Evolutionary conservation across 1,140 invertebrate species (phyloP), one percentile per base, ranked within the genome.

Genomic region (Zaprionus tsacasi): DNA sequence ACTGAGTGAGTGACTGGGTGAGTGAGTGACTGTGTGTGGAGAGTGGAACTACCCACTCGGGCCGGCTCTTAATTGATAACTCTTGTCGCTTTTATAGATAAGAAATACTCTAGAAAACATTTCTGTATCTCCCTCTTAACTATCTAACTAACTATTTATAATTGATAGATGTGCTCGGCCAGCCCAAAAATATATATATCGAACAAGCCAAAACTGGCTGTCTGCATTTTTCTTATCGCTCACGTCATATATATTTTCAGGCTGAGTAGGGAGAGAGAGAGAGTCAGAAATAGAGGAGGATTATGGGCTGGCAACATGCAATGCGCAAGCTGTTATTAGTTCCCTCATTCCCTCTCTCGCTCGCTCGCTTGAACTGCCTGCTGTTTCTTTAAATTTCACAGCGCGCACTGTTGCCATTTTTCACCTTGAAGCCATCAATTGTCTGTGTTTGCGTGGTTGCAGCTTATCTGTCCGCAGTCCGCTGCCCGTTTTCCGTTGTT

Each of bases 51-150:
- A 15, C 40, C 40, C 40, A 50, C 45, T 21, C 36, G 33, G 33
- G 27, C 36, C 48, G 25, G 25, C 15, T 71, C 81, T 89, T 88
- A 89, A 88, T 88, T 88, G 83, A 89, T 89, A 83, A 88, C 70
- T 79, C 83, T 76, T 69, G 83, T 78, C 45, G 57, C 65, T 58
- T 6, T 21, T 2, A 2, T 21, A 30, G 83, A 88, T 88, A 87
- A 82, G 52, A 57, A 56, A 30, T 30, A 30, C 27, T 30, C 27
- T 30, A 4, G 27, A 5, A 86, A 70, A 57, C 77, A 65, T 66
- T 60, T 77, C 70, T 54, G 81, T 45, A 43, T 36, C 40, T 56
- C 57, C 36, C 57, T 5, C 25, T 2, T 21, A 57, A 7, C 58
- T 21, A 15, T 10, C 50, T 45, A 33, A 8, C 68, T 82, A 55